phyloP scores from a whole-genome alignment of 2,113 vertebrate species.

The Scartelaos histophorus region DNA sequence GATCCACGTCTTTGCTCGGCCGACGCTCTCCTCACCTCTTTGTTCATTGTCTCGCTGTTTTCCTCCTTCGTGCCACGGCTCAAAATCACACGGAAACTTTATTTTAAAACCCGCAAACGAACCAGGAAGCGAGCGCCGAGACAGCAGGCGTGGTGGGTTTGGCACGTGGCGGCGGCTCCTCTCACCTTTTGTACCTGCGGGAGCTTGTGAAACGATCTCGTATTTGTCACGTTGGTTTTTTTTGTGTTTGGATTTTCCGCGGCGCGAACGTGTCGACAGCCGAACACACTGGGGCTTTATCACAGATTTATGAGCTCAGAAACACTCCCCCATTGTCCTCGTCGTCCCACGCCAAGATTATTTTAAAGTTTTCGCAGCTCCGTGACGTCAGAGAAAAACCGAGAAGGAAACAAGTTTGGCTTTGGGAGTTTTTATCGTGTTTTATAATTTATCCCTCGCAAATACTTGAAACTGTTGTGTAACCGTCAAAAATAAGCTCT shows the following conservation, averaged over 20 bases:
- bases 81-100: neutral
- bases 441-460: too few relatives aligned
- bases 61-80: neutral
- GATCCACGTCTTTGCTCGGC: neutral
- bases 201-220: neutral
- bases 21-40: neutral
- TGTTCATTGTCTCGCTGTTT: neutral
- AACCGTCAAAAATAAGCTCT: too few relatives aligned
- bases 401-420: neutral
- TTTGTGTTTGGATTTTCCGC: too few relatives aligned
- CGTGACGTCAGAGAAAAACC: neutral
- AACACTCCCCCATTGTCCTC: conserved; percentile 7
- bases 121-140: neutral
- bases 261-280: conserved; percentile 1
- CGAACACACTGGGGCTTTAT: conserved; percentile 3
- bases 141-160: neutral
- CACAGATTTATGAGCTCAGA: neutral
- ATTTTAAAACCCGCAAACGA: neutral
- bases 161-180: neutral
- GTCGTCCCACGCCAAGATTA: neutral
- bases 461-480: too few relatives aligned
- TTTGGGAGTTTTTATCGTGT: too few relatives aligned
- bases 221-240: neutral
- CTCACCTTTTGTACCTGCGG: neutral
- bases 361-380: neutral